Evolutionary conservation across 2,888 invertebrate species (phyloP), one percentile per base, ranked within the genome.

Genomic region (Epistrophe grossulariae): DNA sequence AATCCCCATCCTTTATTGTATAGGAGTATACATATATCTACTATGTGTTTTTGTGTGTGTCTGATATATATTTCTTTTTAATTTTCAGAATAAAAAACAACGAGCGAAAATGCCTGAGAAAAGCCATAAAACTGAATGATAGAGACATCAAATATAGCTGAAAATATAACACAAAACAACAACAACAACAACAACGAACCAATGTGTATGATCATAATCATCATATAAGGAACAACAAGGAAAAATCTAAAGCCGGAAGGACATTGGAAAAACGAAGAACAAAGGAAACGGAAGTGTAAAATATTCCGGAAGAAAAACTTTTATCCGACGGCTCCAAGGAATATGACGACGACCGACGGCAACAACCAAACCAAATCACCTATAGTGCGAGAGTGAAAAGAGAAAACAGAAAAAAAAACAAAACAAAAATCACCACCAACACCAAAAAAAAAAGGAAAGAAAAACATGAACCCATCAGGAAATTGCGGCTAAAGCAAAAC

Each of bases 111-210:
- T 50, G 59, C 64, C 74, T 13, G 10, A 31, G 40, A 57, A 62
- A 83, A 71, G 62, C 76, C 72, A 83, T 83, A 87, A 83, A 87
- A 79, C 72, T 82, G 43, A 82, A 82, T 71, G 85, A 82, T 78
- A 85, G 62, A 64, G 52, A 70, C 74, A 74, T 82, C 50, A 48
- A 74, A 74, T 31, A 55, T 48, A 74, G 64, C 70, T 48, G 52
- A 60, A 66, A 73, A 55, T 9, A 38, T 6, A 55, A 70, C 13
- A 40, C 24, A 35, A n/a, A 17, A n/a, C 7, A 35, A 35, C 35
- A 8, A 35, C 31, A 4, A 5, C 24, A 31, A 4, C 31, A 31
- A 8, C 7, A 35, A 31, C 7, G 7, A 4, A 31, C 31, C n/a
- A n/a, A 31, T 35, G 2, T 8, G 8, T 52, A 59, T 19, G 43